These are phyloP conservation scores for Capricornis sumatraensis DNA, from an alignment of 2,113 vertebrate species.

Conservation along the genomic window DNA sequence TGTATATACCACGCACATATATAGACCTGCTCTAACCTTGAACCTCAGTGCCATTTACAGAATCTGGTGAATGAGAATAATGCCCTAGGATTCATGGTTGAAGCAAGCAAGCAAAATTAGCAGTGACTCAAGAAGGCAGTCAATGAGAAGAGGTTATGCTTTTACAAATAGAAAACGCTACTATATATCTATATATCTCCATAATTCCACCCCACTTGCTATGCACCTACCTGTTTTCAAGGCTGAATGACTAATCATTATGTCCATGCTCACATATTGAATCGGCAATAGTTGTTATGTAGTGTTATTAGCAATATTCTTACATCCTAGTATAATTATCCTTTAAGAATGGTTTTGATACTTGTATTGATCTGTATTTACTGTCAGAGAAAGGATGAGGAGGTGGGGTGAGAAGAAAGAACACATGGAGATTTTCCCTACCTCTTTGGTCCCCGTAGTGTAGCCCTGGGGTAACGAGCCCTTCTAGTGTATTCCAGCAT, in stretches of 20 bases:
- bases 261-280: background rate
- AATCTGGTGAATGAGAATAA: background rate
- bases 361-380: background rate
- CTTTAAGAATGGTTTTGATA: background rate
- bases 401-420: background rate
- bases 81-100: background rate
- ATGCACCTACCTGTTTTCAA: background rate
- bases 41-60: background rate
- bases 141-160: background rate
- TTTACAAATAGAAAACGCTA: background rate
- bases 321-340: background rate
- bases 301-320: background rate
- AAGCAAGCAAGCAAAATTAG: background rate
- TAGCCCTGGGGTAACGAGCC: background rate
- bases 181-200: background rate
- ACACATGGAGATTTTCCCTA: background rate
- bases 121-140: background rate
- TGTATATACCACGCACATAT: background rate
- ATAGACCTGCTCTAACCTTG: background rate
- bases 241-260: background rate
- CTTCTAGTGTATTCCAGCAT: background rate
- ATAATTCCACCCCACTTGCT: background rate
- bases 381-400: background rate
- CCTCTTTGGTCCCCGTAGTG: background rate
- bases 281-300: background rate